Conservation (phyloP, 2,113 vertebrate species). For the Pteronura brasiliensis region DNA sequence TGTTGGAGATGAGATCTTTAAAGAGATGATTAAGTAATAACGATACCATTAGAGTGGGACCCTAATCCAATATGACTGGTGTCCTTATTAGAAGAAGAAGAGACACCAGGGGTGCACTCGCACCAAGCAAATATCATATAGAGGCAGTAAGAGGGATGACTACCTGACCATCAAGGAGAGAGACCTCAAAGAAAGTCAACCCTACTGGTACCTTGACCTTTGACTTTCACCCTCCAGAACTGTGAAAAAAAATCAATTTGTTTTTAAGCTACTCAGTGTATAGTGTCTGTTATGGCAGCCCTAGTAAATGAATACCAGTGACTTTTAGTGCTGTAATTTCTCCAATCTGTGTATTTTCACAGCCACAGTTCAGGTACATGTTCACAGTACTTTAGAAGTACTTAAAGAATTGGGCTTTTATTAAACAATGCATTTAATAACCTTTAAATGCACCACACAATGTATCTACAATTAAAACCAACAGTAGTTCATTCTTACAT, state of each 20-base stretch:
- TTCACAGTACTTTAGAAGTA: constrained; percentile 72
- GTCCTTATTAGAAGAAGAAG: not conserved
- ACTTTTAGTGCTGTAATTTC: not conserved
- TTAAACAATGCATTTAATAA: constrained; percentile 93
- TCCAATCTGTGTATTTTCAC: not conserved
- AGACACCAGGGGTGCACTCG: not conserved
- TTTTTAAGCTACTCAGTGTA: not conserved
- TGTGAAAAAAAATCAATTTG: not conserved
- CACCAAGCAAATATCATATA: accelerated
- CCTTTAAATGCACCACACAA: constrained; percentile 90
- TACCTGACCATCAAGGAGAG: not conserved
- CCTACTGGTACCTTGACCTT: not conserved
- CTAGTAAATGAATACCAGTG: not conserved
- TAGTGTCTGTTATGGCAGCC: not conserved
- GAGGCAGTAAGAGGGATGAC: not conserved
- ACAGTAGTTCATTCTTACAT: not conserved
- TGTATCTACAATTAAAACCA: constrained; percentile 83
- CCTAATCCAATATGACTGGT: not conserved
- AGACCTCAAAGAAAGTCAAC: not conserved
- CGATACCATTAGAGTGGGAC: not conserved
- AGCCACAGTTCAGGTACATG: not conserved
- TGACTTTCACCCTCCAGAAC: not conserved
- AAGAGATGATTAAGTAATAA: not conserved
- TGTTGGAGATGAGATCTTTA: not conserved
- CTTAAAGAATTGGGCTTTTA: constrained; percentile 95